Evolutionary conservation across 2,113 vertebrate genomes (phyloP), one percentile per base, ranked within the genome.

Genomic region (Toxotes jaculatrix): DNA sequence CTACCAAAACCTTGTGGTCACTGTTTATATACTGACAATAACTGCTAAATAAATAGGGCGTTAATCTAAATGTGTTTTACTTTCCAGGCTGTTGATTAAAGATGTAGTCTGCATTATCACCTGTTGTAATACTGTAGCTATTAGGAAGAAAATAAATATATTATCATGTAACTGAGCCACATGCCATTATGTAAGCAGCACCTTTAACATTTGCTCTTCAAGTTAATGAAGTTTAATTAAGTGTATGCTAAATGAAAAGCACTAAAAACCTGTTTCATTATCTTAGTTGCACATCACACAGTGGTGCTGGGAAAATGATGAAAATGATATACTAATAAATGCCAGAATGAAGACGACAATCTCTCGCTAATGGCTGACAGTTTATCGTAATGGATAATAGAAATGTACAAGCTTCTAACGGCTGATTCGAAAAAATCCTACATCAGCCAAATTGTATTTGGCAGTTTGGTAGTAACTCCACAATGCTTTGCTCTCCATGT

Each of bases 141-240:
- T 23, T 36, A 38, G 42, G 34, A 10, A 31, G 19, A 8, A 40
- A 34, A 62, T 76, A 0, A 36, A 80, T 80, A 76, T 80, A 79
- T 83, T 10, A 87, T 67, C 11, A 67, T 70, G 57, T 64, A 70
- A 79, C 71, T 51, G 79, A 78, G 63, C 49, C 62, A 67, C 19
- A 47, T 23, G 14, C 4, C 14, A 61, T 74, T 63, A 74, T 53
- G 23, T 45, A 17, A 55, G 53, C 47, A 36, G 69, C 55, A 34
- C 49, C 40, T 4, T 38, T 27, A 27, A 27, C 27, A 27, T 27
- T 27, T 27, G 27, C 27, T 27, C 27, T 27, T 27, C 27, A 27
- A 27, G 27, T 27, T 27, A 27, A 27, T 27, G 27, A 27, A 27
- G 27, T 27, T 27, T 27, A 27, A 27, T 27, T 27, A 40, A 40